phyloP scores from a whole-genome alignment of 2,797 vertebrate species.

The Margarornis squamiger region DNA sequence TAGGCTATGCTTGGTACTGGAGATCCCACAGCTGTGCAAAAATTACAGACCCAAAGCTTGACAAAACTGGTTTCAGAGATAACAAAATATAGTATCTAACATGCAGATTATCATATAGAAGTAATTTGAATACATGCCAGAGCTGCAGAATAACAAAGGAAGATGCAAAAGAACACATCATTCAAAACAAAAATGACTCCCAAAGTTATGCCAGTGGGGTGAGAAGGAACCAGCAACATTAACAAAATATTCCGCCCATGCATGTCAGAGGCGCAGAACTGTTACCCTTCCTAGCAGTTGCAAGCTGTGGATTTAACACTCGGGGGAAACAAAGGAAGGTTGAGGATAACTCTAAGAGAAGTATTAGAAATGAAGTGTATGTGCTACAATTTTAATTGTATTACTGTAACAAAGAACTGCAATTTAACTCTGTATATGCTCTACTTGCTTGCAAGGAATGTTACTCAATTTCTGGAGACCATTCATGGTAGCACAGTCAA shows the following conservation, averaged over 20 bases:
- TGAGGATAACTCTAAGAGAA: neutral
- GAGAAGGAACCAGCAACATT: neutral
- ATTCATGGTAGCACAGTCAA: rapidly evolving
- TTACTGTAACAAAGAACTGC: neutral
- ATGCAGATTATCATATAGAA: rapidly evolving
- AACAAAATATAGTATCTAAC: neutral
- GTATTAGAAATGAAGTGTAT: rapidly evolving
- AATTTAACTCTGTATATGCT: neutral
- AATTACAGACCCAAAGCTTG: rapidly evolving
- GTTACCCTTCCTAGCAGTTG: neutral
- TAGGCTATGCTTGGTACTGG: no score
- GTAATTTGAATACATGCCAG: neutral
- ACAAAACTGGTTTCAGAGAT: neutral
- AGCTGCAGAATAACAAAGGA: neutral
- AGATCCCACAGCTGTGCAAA: neutral
- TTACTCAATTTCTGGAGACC: neutral
- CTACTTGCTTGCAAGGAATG: neutral
- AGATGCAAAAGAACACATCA: neutral
- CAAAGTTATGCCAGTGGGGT: rapidly evolving
- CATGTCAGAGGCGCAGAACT: rapidly evolving
- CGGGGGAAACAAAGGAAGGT: rapidly evolving
- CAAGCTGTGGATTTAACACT: neutral
- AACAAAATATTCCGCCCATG: rapidly evolving
- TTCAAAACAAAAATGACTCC: neutral
- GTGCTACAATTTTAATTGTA: neutral